Evolutionary conservation across 1,140 invertebrate species (phyloP), one percentile per base, ranked within the genome.

Genomic region (Samia ricini): DNA sequence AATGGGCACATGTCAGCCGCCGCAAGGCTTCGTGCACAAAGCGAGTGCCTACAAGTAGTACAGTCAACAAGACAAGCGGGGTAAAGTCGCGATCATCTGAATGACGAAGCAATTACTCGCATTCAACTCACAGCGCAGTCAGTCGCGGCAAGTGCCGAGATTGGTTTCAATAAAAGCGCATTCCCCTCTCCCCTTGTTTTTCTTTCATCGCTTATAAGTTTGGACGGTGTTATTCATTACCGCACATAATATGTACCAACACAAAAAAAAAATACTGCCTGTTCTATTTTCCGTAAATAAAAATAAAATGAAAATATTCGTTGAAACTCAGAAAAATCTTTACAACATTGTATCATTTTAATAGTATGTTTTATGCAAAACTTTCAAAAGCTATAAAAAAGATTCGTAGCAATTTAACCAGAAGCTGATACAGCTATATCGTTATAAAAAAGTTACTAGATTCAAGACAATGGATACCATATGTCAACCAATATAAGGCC

Each of bases 91-190:
- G 81, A 85, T 85, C 83, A 85, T 84, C 82, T 86, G 79, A 89
- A 89, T 88, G 86, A 89, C 80, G 82, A 74, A 84, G 85, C 85
- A 86, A 89, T 89, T 89, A 89, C 80, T 78, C 78, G 78, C 82
- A 84, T 87, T 89, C 79, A 87, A 74, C 79, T 74, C 73, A 63
- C 72, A 74, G 81, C 79, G 76, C 81, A 85, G 81, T 81, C 80
- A 86, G 81, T 76, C 81, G 83, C 78, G 82, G 75, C 83, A 89
- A 89, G 83, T 88, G 85, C 74, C 78, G 77, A 85, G 85, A 89
- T 88, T 88, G 85, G 84, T 88, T 89, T 88, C 87, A 87, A 89
- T 89, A 88, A 88, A 88, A 88, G 84, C 79, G 76, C 83, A 85
- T 78, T 77, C 79, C 79, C 79, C 79, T 75, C 81, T n/a, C 85